Evolutionary conservation across 2,797 vertebrate species (phyloP), one percentile per base, ranked within the genome.

Genomic region (Falco berigora): DNA sequence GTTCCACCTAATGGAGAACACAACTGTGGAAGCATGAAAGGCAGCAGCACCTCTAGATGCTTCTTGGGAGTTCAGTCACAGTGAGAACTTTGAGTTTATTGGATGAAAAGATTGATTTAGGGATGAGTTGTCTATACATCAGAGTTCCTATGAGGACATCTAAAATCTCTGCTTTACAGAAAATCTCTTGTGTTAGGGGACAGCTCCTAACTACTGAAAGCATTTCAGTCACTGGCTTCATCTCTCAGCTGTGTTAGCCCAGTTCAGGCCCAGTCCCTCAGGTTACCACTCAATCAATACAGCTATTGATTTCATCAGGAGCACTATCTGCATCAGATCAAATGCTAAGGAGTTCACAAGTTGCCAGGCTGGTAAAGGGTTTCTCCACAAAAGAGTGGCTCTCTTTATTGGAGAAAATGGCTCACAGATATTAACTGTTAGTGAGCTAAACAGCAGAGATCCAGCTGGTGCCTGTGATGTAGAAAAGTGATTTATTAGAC

Each of bases 221-320:
- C 81, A 68, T 85, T 95, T 88, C 91, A 86, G 46, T 93, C 94
- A 93, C 78, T 46, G 61, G 74, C 86, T 93, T 87, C 42, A 77
- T 75, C 46, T 5, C 92, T 79, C 82, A 73, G 44, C 76, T 74
- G 40, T 30, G 58, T 72, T 27, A 71, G 77, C 55, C 74, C 86
- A 30, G 72, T 16, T 42, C 59, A 46, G 63, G 90, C 78, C 23
- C 53, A 21, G 77, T 87, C 86, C 91, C 84, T 77, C 72, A 76
- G 49, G 80, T 80, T 87, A 75, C 86, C 87, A 49, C 78, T 94
- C 88, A 67, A 91, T 93, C 92, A 82, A 64, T 89, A 76, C n/a
- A 63, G 64, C 68, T 74, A 80, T 94, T 83, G 96, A 92, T 93
- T 93, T 92, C 56, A 86, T 91, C 92, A 95, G 94, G 25, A 93